Evolutionary conservation across 2,888 invertebrate species (phyloP).

Genomic region (Aphrophora alni): DNA sequence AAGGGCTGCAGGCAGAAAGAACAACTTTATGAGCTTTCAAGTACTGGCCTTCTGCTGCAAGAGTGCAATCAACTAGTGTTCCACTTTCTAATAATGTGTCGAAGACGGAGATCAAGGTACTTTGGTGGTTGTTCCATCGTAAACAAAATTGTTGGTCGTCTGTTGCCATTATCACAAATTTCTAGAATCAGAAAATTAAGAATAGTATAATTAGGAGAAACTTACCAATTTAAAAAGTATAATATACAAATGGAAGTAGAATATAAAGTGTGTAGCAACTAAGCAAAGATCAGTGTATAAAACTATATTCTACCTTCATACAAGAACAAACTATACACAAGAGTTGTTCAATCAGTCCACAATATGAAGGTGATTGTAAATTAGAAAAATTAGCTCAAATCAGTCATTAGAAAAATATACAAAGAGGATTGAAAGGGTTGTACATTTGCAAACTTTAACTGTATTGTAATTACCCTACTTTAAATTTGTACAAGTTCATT

Average conservation of each 20-base stretch:
- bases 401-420: too few relatives aligned
- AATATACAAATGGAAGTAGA: too few relatives aligned
- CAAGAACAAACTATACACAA: background rate
- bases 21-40: slow-evolving; percentile 95
- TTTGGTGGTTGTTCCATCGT: slow-evolving; percentile 95
- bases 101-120: slow-evolving; percentile 89
- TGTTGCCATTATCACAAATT: slow-evolving; percentile 42
- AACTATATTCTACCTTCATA: too few relatives aligned
- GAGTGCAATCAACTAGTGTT: slow-evolving; percentile 90
- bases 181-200: background rate
- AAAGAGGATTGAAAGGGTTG: too few relatives aligned
- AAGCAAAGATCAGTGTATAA: too few relatives aligned
- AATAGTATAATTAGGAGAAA: too few relatives aligned
- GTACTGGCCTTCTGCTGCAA: slow-evolving; percentile 91
- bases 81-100: slow-evolving; percentile 90
- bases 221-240: background rate
- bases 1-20: slow-evolving; percentile 74
- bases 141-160: slow-evolving; percentile 84
- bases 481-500: too few relatives aligned
- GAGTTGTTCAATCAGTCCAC: too few relatives aligned
- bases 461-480: too few relatives aligned
- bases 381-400: too few relatives aligned
- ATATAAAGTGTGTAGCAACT: background rate
- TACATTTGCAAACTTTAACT: too few relatives aligned
- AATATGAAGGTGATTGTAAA: too few relatives aligned